Conservation (phyloP, 1,140 invertebrate species). For the Teleogryllus occipitalis region DNA sequence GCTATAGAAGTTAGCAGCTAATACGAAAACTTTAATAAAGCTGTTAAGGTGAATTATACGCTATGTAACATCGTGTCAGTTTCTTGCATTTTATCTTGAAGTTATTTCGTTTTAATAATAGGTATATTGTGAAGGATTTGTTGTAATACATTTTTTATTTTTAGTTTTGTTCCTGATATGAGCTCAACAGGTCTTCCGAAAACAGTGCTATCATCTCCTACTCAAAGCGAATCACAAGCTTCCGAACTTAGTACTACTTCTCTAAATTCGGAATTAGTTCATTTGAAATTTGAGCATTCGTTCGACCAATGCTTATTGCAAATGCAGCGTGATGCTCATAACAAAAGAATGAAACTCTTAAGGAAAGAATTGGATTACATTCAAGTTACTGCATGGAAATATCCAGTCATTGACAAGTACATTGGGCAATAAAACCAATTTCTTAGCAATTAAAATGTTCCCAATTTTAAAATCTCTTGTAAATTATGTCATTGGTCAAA, state of each 20-base stretch:
- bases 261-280: constrained; percentile 10
- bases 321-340: constrained; percentile 34
- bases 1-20: too few species aligned
- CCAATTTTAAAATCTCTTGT: constrained; percentile 3
- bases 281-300: constrained; percentile 28
- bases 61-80: too few species aligned
- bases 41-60: too few species aligned
- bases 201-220: constrained; percentile 29
- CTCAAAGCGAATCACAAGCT: constrained; percentile 23
- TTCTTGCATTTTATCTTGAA: too few species aligned
- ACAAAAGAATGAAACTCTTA: constrained; percentile 36
- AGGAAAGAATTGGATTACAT: constrained; percentile 40
- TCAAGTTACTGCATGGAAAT: constrained; percentile 40
- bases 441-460: constrained; percentile 9
- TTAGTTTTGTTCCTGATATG: constrained; percentile 6
- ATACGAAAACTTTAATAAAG: too few species aligned
- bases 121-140: too few species aligned
- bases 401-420: constrained; percentile 39
- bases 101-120: too few species aligned
- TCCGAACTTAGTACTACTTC: constrained; percentile 20
- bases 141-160: neutral
- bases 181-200: constrained; percentile 25
- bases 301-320: constrained; percentile 26
- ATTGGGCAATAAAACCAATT: constrained; percentile 33
- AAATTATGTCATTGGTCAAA: neutral